A percentile compares a stretch with the other conserved stretches of the same genome.
Evolutionary conservation across 2,888 invertebrate species (phyloP).

Genomic region (Quadriops clusia): DNA sequence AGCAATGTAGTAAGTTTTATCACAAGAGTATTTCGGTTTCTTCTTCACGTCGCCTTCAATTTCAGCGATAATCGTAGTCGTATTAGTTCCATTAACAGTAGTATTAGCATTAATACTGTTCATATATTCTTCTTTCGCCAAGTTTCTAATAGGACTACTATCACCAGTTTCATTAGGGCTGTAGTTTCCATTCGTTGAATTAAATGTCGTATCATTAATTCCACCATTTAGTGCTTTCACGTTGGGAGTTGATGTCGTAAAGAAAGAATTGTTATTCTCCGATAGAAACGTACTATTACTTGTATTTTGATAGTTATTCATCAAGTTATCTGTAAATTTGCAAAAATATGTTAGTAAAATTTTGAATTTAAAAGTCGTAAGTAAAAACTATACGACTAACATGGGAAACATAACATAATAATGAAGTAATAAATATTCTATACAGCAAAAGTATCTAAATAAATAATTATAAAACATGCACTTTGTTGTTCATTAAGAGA

Average conservation of each 20-base stretch:
- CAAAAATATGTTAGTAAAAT: constrained; percentile 1
- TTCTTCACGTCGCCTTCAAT: constrained; percentile 35
- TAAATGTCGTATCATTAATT: constrained; percentile 22
- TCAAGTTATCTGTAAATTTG: constrained; percentile 15
- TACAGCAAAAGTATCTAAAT: too few relatives aligned
- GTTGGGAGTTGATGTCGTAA: constrained; percentile 34
- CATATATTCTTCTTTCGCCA: constrained; percentile 31
- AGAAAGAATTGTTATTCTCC: constrained; percentile 32
- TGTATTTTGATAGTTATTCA: constrained; percentile 8
- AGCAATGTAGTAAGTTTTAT: constrained; percentile 70
- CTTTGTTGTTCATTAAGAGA: too few relatives aligned
- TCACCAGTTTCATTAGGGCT: constrained; percentile 40
- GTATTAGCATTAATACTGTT: constrained; percentile 33
- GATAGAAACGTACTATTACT: constrained; percentile 15
- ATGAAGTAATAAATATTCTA: too few relatives aligned
- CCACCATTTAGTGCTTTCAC: constrained; percentile 30
- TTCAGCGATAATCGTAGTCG: constrained; percentile 34
- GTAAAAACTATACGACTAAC: too few relatives aligned
- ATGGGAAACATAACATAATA: too few relatives aligned
- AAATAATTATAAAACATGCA: too few relatives aligned
- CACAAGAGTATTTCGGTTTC: constrained; percentile 31
- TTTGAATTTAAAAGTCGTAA: too few relatives aligned
- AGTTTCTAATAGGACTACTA: constrained; percentile 34
- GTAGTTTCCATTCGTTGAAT: constrained; percentile 35
- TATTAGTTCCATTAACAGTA: constrained; percentile 24